Percentiles rank a stretch among this genome's conserved stretches.
phyloP scores from a whole-genome alignment of 2,888 invertebrate species.

The Dicyrtomina minuta region DNA sequence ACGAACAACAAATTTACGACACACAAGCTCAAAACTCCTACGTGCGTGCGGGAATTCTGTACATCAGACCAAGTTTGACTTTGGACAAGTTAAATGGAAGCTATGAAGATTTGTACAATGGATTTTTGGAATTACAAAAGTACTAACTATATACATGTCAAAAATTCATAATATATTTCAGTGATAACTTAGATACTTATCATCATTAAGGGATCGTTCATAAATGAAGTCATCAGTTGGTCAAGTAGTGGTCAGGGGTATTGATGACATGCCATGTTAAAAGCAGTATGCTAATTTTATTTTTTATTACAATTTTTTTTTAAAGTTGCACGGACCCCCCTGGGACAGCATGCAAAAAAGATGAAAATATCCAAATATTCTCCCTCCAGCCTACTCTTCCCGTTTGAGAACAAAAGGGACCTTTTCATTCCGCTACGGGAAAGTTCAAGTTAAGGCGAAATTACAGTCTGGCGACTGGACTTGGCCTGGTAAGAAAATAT shows the following conservation, averaged over 20 bases:
- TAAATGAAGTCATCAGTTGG: too few species aligned
- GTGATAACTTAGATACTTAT: too few species aligned
- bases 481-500: constrained; percentile 53
- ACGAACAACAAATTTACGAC: constrained; percentile 49
- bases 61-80: constrained; percentile 56
- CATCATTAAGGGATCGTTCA: too few species aligned
- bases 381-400: constrained; percentile 56
- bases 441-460: constrained; percentile 56
- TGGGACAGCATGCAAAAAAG: constrained; percentile 31
- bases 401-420: constrained; percentile 55
- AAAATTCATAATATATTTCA: neutral
- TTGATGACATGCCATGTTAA: too few species aligned
- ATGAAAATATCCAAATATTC: constrained; percentile 49
- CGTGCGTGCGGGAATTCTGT: constrained; percentile 56
- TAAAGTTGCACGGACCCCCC: constrained; percentile 42
- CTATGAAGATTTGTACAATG: constrained; percentile 53
- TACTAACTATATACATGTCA: too few species aligned
- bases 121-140: constrained; percentile 45
- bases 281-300: neutral
- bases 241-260: too few species aligned
- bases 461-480: constrained; percentile 56
- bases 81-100: constrained; percentile 55
- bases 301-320: neutral
- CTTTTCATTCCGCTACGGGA: constrained; percentile 57
- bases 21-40: constrained; percentile 50